Percentiles rank a stretch among this genome's conserved stretches.
Conservation (phyloP, 2,113 vertebrate genomes). For the Festucalex cinctus region DNA sequence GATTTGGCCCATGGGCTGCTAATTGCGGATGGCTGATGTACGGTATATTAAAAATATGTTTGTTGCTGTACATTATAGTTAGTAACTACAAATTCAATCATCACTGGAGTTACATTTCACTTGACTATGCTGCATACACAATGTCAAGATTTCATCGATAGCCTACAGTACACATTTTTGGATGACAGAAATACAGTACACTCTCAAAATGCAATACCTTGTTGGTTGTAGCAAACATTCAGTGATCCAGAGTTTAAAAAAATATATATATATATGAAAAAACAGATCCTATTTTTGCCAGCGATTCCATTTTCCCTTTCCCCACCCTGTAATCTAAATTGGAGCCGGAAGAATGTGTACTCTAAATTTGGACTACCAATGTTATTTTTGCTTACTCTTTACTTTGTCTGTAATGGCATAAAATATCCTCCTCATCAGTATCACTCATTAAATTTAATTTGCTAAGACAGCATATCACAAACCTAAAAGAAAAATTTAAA, state of each 20-base stretch:
- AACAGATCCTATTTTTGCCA: conserved; percentile 1
- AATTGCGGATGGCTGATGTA: too few relatives aligned
- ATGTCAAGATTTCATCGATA: too few relatives aligned
- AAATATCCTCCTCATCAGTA: conserved; percentile 21
- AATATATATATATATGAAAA: conserved; percentile 2
- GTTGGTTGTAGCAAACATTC: too few relatives aligned
- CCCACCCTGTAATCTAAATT: conserved; percentile 65
- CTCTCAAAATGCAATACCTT: too few relatives aligned
- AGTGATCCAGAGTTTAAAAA: conserved; percentile 9
- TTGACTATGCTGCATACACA: too few relatives aligned
- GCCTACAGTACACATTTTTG: too few relatives aligned
- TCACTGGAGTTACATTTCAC: too few relatives aligned
- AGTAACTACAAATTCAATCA: too few relatives aligned
- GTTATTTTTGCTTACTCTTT: conserved; percentile 65
- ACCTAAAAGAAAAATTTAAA: conserved; percentile 19
- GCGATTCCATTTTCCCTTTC: conserved; percentile 23
- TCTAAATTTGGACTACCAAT: conserved; percentile 55
- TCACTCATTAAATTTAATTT: conserved; percentile 37
- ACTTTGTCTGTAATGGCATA: conserved; percentile 27
- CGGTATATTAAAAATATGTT: too few relatives aligned
- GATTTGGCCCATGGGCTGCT: too few relatives aligned
- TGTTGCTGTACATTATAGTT: too few relatives aligned
- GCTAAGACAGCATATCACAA: conserved; percentile 18
- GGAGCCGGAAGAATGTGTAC: conserved; percentile 36
- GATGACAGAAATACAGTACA: too few relatives aligned